These are phyloP conservation scores for Chiridota heheva DNA, from an alignment of 35 echinoderm and acorn worm species.

Conservation along the genomic window DNA sequence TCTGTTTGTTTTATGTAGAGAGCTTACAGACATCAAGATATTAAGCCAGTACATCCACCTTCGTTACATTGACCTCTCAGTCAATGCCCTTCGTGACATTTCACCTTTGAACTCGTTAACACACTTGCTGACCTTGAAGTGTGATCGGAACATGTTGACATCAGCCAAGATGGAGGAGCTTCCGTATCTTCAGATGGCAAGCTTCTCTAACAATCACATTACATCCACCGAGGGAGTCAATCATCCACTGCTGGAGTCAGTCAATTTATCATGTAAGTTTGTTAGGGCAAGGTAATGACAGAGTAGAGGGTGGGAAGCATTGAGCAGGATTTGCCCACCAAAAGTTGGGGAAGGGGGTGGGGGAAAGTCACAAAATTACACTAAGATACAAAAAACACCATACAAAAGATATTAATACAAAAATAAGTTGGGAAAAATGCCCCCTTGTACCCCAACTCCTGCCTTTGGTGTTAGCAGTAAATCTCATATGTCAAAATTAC, in stretches of 20 bases:
- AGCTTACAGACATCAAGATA: conserved; percentile 82
- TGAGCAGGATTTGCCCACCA: no score
- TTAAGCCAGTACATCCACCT: conserved; percentile 86
- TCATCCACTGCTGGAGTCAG: conserved; percentile 88
- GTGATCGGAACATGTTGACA: conserved; percentile 82
- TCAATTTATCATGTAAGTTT: conserved; percentile 92
- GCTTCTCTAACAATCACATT: conserved; percentile 87
- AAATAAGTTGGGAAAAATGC: no score
- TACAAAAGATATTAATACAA: no score
- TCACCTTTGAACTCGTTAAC: conserved; percentile 94
- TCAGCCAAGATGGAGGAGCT: conserved; percentile 85
- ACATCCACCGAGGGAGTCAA: conserved; percentile 79
- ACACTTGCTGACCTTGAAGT: conserved; percentile 82
- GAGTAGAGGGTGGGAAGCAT: no score
- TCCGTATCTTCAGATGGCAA: conserved; percentile 85
- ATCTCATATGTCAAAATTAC: no score
- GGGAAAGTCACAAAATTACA: no score
- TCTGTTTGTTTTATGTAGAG: conserved; percentile 70
- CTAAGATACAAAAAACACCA: no score
- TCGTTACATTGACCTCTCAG: conserved; percentile 83
- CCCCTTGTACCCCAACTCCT: no score
- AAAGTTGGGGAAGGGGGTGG: no score
- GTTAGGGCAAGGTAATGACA: neutral
- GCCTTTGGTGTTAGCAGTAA: no score
- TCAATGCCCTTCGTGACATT: conserved; percentile 74